Evolutionary conservation across 2,797 vertebrate genomes (phyloP).

Genomic region (Lepilemur septentrionalis): DNA sequence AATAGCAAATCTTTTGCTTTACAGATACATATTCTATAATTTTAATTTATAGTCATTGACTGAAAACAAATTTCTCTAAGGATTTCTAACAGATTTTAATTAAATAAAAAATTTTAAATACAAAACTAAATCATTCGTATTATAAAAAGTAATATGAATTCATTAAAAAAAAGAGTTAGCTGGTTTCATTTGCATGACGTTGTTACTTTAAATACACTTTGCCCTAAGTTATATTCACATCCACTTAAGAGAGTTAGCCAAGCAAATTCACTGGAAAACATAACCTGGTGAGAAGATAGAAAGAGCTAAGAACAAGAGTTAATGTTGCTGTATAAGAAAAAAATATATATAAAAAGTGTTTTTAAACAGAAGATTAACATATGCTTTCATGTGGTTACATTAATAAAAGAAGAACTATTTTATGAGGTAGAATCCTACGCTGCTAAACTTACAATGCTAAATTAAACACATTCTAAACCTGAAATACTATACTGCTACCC

Average conservation of each 20-base stretch:
- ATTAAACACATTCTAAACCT: background rate
- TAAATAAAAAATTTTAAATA: constrained; percentile 5
- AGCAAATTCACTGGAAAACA: background rate
- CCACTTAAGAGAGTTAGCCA: background rate
- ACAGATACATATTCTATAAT: background rate
- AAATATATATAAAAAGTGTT: background rate
- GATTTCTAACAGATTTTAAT: background rate
- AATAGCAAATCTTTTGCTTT: background rate
- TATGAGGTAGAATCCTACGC: background rate
- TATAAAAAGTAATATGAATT: background rate
- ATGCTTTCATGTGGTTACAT: background rate
- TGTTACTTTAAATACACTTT: constrained; percentile 41
- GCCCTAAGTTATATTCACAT: constrained; percentile 24
- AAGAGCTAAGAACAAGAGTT: background rate
- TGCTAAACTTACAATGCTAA: background rate
- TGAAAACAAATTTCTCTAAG: background rate
- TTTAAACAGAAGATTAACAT: constrained; percentile 7
- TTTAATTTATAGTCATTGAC: background rate
- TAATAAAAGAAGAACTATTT: background rate
- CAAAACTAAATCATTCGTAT: background rate
- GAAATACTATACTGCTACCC: background rate
- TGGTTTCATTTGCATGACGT: constrained; percentile 53
- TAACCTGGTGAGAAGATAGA: background rate
- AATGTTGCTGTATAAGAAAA: background rate
- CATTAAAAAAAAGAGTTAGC: background rate